phyloP scores from a whole-genome alignment of 2,113 vertebrate genomes.

The Pelusios castaneus region DNA sequence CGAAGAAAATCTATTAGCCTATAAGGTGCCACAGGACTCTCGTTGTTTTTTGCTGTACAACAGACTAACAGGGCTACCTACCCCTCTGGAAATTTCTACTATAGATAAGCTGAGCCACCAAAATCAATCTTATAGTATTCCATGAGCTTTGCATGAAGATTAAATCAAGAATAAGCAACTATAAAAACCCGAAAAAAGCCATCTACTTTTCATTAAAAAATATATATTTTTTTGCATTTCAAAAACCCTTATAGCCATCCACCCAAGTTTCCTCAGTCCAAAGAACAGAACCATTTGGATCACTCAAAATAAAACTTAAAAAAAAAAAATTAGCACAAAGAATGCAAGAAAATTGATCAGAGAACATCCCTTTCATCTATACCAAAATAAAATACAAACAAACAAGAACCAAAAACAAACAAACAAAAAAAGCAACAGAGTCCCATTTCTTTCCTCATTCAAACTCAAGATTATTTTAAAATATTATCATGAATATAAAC shows the following conservation, averaged over 20 bases:
- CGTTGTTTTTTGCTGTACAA: too few relatives aligned
- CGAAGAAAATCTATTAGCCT: too few relatives aligned
- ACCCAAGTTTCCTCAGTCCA: not conserved
- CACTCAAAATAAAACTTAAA: not conserved
- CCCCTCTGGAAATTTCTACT: too few relatives aligned
- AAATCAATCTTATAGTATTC: not conserved
- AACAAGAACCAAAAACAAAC: too few relatives aligned
- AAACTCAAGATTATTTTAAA: not conserved
- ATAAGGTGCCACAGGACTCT: too few relatives aligned
- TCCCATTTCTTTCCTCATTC: not conserved
- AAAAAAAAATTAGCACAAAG: not conserved
- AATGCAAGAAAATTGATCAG: not conserved
- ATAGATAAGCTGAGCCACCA: not conserved
- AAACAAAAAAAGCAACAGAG: not conserved
- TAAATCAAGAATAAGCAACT: not conserved
- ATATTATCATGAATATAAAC: not conserved
- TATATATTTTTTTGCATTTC: not conserved
- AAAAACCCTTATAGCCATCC: not conserved
- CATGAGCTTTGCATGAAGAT: not conserved
- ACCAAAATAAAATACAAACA: not conserved
- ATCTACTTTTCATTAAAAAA: constrained; percentile 20
- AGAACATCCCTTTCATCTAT: not conserved
- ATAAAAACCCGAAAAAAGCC: not conserved
- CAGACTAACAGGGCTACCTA: too few relatives aligned
- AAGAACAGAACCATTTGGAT: not conserved